Base-by-base conservation (phyloP, 2,797 vertebrate genomes). In the Kryptolebias ocellatus region DNA sequence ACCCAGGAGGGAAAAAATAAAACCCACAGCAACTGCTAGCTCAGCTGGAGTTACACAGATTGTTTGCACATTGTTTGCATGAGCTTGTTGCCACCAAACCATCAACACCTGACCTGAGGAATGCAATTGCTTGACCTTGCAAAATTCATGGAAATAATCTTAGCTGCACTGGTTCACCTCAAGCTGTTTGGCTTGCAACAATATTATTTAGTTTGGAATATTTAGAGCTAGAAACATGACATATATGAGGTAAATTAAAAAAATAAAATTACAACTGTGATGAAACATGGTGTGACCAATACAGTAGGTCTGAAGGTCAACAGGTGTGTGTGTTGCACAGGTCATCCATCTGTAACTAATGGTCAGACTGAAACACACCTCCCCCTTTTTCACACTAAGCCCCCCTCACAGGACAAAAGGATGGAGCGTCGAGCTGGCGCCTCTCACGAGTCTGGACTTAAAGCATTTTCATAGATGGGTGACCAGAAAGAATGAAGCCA, bases 401-500 rank as follows among this genome's bases (percentile, higher is more conserved):
- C 39, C 39, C 39, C 49, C 63, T 76, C 18, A 5, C 58, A 11
- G 80, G 84, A 95, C 91, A 93, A 95, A 94, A 90, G 75, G 59
- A 87, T 67, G 63, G 85, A 76, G 75, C 69, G 72, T 83, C 86
- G 66, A 78, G 70, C 85, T 12, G 24, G 87, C 90, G 82, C 87
- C 46, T 60, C 86, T 92, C 90, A 84, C 87, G 77, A 4, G 87
- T 70, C 87, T 60, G 89, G 91, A 88, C 90, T 92, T 92, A 90
- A 88, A 90, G 78, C 87, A 91, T 95, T 94, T 93, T 89, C 74
- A 89, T 60, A 88, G 94, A 70, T 94, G 94, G 90, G 45, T 94
- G 91, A 94, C 77, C 94, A 94, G 79, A 89, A 83, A 95, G 91
- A 96, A 96, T 95, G 92, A 91, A 81, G 55, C 88, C 64, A 75